Evolutionary conservation across 2,888 invertebrate genomes (phyloP).

Genomic region (Sesia apiformis): DNA sequence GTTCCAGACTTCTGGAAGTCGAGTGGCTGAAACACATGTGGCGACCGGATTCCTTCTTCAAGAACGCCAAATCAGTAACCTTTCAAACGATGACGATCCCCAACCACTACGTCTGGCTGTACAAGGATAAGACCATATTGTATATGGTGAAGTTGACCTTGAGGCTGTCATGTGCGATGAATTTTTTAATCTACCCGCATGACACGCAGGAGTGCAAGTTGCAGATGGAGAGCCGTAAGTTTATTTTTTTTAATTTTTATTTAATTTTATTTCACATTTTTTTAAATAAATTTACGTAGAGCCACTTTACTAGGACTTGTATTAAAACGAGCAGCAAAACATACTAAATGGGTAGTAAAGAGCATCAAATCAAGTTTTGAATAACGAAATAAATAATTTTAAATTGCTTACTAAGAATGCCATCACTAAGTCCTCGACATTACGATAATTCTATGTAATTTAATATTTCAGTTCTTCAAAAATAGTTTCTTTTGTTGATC

Average conservation of each 20-base stretch:
- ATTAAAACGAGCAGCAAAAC: no score
- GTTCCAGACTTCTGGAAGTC: slow-evolving; percentile 82
- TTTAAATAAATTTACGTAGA: no score
- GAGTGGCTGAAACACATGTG: slow-evolving; percentile 95
- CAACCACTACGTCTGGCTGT: slow-evolving; percentile 94
- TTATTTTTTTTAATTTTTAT: background rate
- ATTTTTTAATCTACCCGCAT: slow-evolving; percentile 94
- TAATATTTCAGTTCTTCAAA: no score
- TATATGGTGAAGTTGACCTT: slow-evolving; percentile 90
- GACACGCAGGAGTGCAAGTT: slow-evolving; percentile 95
- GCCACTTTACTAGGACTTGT: no score
- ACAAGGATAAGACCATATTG: slow-evolving; percentile 87
- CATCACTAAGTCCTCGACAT: no score
- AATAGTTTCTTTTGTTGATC: no score
- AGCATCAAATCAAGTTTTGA: no score
- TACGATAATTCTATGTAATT: no score
- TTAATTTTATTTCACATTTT: background rate
- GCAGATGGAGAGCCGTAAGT: slow-evolving; percentile 96
- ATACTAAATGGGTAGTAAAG: no score
- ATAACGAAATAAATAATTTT: no score
- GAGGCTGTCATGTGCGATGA: slow-evolving; percentile 94
- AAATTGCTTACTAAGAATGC: no score
- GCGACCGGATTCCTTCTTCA: slow-evolving; percentile 95
- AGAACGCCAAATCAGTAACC: slow-evolving; percentile 94
- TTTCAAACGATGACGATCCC: slow-evolving; percentile 97